Evolutionary conservation across 2,797 vertebrate genomes (phyloP).

Genomic region (Poeciliopsis paucimaculata): DNA sequence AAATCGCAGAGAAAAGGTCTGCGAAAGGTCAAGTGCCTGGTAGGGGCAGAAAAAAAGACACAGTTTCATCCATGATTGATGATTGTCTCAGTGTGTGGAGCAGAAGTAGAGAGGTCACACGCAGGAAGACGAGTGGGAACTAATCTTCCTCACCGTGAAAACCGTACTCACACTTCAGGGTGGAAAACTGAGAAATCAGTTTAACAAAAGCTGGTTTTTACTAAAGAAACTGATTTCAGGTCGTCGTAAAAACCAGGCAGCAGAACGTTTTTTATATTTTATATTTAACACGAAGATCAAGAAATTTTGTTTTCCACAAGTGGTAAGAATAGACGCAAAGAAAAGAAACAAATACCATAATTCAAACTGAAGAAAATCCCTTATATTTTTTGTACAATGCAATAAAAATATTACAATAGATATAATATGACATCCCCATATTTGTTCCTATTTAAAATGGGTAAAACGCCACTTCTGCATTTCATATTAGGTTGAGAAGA

Average conservation of each 20-base stretch:
- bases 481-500: background rate
- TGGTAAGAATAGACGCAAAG: background rate
- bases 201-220: background rate
- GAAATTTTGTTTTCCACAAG: background rate
- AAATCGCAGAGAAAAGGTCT: constrained; percentile 56
- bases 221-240: background rate
- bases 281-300: background rate
- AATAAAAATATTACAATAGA: background rate
- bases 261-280: background rate
- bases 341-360: background rate
- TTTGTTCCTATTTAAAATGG: background rate
- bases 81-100: constrained; percentile 61
- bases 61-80: constrained; percentile 74
- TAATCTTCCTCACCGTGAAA: constrained; percentile 24
- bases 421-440: background rate
- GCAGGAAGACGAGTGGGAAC: constrained; percentile 40
- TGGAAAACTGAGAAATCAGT: background rate
- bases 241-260: background rate
- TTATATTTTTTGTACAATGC: background rate
- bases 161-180: background rate
- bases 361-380: background rate
- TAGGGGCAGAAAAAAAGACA: constrained; percentile 33
- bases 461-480: background rate
- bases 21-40: constrained; percentile 72
- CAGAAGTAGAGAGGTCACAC: constrained; percentile 52